phyloP scores from a whole-genome alignment of 2,797 vertebrate species.

The Taenioides sp. region DNA sequence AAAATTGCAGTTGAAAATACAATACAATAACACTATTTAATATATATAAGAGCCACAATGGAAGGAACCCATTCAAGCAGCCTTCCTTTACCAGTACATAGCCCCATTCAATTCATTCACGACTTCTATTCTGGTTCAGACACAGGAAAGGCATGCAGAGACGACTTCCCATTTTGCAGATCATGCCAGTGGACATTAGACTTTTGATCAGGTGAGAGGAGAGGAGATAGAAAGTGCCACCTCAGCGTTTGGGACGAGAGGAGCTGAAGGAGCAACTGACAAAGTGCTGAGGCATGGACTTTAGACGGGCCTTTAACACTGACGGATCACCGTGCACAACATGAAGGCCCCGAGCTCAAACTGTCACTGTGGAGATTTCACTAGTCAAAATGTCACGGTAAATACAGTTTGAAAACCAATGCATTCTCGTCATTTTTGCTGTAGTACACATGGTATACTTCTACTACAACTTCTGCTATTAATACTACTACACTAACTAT shows the following conservation, averaged over 20 bases:
- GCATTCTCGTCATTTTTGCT: not conserved
- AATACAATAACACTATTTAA: not conserved
- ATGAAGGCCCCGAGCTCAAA: slow-evolving; percentile 10
- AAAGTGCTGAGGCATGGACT: slow-evolving; percentile 40
- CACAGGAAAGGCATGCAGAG: slow-evolving; percentile 56
- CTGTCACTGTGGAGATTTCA: slow-evolving; percentile 1
- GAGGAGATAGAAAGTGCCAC: slow-evolving; percentile 24
- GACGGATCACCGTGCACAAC: slow-evolving; percentile 23
- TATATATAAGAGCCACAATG: not conserved
- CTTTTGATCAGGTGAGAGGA: slow-evolving; percentile 43
- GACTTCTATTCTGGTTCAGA: slow-evolving; percentile 38
- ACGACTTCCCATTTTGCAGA: slow-evolving; percentile 69
- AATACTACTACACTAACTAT: no score
- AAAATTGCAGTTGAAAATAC: not conserved
- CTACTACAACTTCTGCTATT: no score
- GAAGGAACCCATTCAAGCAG: not conserved
- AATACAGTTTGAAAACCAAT: not conserved
- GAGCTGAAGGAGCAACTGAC: slow-evolving; percentile 19
- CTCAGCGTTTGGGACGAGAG: slow-evolving; percentile 45
- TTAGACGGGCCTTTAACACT: slow-evolving; percentile 11
- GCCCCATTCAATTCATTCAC: not conserved
- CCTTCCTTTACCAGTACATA: not conserved
- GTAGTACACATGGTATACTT: not conserved
- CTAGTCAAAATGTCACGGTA: not conserved
- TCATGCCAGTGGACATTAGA: slow-evolving; percentile 35